Percentiles rank a stretch among this genome's conserved stretches.
phyloP scores from a whole-genome alignment of 2,888 invertebrate species.

The Diarsia brunnea region DNA sequence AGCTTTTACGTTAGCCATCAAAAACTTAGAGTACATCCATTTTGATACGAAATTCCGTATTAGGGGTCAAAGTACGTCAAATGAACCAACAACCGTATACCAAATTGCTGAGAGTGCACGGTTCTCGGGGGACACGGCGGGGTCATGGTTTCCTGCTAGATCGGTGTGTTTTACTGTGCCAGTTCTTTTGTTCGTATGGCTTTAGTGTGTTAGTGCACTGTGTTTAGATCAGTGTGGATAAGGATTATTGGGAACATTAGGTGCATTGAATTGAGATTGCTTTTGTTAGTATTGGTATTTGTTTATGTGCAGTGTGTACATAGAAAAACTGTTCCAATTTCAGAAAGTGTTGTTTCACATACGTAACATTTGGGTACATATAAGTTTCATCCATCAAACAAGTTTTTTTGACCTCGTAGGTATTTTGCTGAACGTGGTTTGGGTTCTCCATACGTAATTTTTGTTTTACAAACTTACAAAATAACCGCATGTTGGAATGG shows the following conservation, averaged over 20 bases:
- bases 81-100: slow-evolving; percentile 71
- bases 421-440: too few species aligned
- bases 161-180: slow-evolving; percentile 21
- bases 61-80: slow-evolving; percentile 69
- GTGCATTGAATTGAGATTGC: slow-evolving; percentile 9
- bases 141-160: slow-evolving; percentile 50
- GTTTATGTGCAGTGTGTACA: too few species aligned
- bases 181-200: background rate
- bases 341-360: background rate
- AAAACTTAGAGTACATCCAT: slow-evolving; percentile 64
- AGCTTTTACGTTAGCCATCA: slow-evolving; percentile 60
- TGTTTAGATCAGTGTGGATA: slow-evolving; percentile 8
- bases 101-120: slow-evolving; percentile 76
- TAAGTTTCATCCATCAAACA: too few species aligned
- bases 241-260: background rate
- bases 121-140: slow-evolving; percentile 57
- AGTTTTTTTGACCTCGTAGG: too few species aligned
- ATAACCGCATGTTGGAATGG: too few species aligned
- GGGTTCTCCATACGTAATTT: too few species aligned
- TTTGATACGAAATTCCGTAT: slow-evolving; percentile 67
- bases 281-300: too few species aligned
- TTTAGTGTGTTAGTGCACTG: slow-evolving; percentile 24
- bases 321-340: background rate
- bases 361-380: background rate
- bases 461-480: too few species aligned